Evolutionary conservation across 2,888 invertebrate species (phyloP).

Genomic region (Octodonta nipae): DNA sequence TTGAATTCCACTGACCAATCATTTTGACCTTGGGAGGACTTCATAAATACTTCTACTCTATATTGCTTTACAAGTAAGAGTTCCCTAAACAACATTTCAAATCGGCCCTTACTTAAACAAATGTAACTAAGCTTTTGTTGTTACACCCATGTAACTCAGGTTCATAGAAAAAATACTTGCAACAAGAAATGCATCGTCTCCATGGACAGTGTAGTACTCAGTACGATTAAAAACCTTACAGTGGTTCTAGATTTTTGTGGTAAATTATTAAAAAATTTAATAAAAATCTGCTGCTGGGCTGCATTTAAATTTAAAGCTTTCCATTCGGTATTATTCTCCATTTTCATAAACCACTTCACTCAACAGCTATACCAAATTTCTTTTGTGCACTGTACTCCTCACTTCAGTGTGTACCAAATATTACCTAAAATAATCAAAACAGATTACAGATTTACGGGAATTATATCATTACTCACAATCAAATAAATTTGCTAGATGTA

Average conservation of each 20-base stretch:
- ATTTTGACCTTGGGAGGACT: constrained; percentile 43
- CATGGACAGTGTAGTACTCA: constrained; percentile 81
- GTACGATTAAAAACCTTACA: constrained; percentile 75
- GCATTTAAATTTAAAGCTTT: too few species aligned
- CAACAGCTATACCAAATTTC: too few species aligned
- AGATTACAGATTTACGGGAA: too few species aligned
- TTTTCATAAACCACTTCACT: too few species aligned
- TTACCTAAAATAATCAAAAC: too few species aligned
- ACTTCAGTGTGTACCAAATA: too few species aligned
- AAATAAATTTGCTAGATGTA: too few species aligned
- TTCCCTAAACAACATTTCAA: constrained; percentile 70
- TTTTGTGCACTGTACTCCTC: too few species aligned
- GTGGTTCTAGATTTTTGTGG: constrained; percentile 78
- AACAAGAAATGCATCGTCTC: constrained; percentile 66
- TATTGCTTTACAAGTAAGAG: constrained; percentile 74
- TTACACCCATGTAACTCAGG: constrained; percentile 63
- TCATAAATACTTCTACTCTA: constrained; percentile 74
- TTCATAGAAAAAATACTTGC: constrained; percentile 68
- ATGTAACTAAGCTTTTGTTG: constrained; percentile 62
- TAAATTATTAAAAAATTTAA: too few species aligned
- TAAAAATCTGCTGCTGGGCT: too few species aligned
- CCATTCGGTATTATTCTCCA: too few species aligned
- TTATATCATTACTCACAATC: too few species aligned
- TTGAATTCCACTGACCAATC: constrained; percentile 75
- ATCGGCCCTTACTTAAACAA: constrained; percentile 62